Conservation (phyloP, 2,113 vertebrate species). For the Entelurus aequoreus region DNA sequence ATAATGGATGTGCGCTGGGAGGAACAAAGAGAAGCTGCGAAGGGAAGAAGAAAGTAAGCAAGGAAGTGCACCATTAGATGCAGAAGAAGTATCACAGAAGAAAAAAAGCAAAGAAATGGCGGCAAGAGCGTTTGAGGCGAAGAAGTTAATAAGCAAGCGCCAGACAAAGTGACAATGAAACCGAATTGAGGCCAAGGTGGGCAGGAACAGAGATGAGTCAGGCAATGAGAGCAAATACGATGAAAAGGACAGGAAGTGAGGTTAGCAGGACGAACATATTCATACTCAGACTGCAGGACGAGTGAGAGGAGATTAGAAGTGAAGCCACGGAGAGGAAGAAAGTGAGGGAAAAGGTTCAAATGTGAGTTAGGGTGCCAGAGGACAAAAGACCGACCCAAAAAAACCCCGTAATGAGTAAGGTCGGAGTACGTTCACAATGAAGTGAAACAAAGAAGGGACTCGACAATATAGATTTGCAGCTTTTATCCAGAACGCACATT, state of each 20-base stretch:
- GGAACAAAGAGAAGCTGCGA: constrained; percentile 2
- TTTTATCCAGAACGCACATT: not conserved
- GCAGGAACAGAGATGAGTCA: constrained; percentile 1
- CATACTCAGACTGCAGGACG: not conserved
- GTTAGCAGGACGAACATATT: not conserved
- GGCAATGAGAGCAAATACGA: constrained; percentile 5
- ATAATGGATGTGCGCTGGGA: constrained; percentile 31
- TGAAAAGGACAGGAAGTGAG: not conserved
- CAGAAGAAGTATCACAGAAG: constrained; percentile 23
- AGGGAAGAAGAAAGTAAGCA: constrained; percentile 1
- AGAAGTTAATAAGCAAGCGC: constrained; percentile 31
- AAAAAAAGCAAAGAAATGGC: constrained; percentile 23
- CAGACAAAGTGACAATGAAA: constrained; percentile 47
- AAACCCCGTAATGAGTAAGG: not conserved
- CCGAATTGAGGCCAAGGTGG: constrained; percentile 17
- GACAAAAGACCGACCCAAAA: not conserved
- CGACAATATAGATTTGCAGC: constrained; percentile 31
- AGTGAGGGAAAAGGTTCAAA: constrained; percentile 4
- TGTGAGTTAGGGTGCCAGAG: not conserved
- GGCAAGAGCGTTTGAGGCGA: constrained; percentile 26
- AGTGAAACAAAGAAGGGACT: constrained; percentile 31
- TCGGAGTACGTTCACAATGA: constrained; percentile 33
- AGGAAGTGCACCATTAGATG: constrained; percentile 32
- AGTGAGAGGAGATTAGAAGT: not conserved
- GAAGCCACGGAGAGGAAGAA: not conserved